Evolutionary conservation across 1,140 invertebrate genomes (phyloP), one percentile per base, ranked within the genome.

Genomic region (Philopotamus ludificatus): DNA sequence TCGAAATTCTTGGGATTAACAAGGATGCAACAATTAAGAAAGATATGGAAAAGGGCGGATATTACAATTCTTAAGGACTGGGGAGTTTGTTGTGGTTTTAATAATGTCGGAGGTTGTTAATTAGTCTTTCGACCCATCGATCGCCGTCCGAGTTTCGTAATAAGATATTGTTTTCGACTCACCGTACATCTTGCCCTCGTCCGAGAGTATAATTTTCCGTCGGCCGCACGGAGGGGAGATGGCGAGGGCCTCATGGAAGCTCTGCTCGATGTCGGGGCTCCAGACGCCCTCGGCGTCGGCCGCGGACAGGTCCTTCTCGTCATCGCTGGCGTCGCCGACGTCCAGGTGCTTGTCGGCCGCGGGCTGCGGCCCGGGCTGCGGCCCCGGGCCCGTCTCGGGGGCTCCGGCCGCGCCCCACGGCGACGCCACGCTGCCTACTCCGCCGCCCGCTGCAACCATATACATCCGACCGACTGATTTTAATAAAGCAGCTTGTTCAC

Each of bases 111-210:
- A n/a, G n/a, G n/a, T n/a, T n/a, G n/a, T n/a, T n/a, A n/a, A n/a
- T n/a, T n/a, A n/a, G n/a, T n/a, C n/a, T n/a, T n/a, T n/a, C n/a
- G n/a, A n/a, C n/a, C n/a, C n/a, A n/a, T n/a, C n/a, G n/a, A n/a
- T n/a, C n/a, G n/a, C n/a, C n/a, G n/a, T n/a, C 34, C 34, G 34
- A 39, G 7, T n/a, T n/a, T n/a, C 34, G n/a, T 39, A 39, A 39
- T 7, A 39, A 39, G 18, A 18, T 8, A 21, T 15, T 3, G 47
- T 42, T n/a, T n/a, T n/a, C 4, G 71, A 92, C 95, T 94, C 84
- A 99, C 97, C 97, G 85, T 99, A 99, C 98, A 99, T 99, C 88
- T 99, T 99, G 76, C 98, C 98, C 83, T 99, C 97, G 80, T 99
- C 98, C 65, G 95, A 98, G 70, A 99, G 87, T 71, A 99, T 99